These are phyloP conservation scores for Lochmaea capreae DNA, from an alignment of 2,888 invertebrate species.

Conservation along the genomic window DNA sequence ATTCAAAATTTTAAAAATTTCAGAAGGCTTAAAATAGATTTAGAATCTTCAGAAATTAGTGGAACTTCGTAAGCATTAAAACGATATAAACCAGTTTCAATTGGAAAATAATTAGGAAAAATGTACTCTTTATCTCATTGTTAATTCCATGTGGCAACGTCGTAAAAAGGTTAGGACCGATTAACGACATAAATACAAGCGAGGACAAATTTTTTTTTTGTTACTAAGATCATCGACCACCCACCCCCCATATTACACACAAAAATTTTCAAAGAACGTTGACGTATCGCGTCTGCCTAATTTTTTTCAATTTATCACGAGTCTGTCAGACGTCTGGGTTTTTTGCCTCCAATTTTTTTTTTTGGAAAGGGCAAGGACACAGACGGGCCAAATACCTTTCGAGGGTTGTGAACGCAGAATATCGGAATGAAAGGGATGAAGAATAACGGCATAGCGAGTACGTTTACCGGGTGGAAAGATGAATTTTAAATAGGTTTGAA, in stretches of 20 bases:
- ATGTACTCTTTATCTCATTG: no score
- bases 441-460: conserved; percentile 15
- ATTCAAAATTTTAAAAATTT: neutral
- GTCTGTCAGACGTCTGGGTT: conserved; percentile 14
- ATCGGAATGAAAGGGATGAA: neutral
- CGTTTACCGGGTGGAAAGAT: neutral
- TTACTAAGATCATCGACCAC: neutral
- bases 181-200: no score
- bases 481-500: neutral
- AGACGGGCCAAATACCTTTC: conserved; percentile 26
- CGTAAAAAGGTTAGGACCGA: no score
- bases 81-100: no score
- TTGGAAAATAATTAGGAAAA: no score
- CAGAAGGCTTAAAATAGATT: no score
- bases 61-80: no score
- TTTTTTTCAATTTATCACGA: conserved; percentile 9
- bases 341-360: conserved; percentile 19
- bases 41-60: no score
- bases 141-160: no score
- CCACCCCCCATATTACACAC: neutral
- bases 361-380: conserved; percentile 14
- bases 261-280: neutral
- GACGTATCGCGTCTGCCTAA: conserved; percentile 3
- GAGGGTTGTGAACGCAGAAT: conserved; percentile 18
- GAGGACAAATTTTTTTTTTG: neutral